Evolutionary conservation across 2,113 vertebrate genomes (phyloP), one percentile per base, ranked within the genome.

Genomic region (Procavia capensis): DNA sequence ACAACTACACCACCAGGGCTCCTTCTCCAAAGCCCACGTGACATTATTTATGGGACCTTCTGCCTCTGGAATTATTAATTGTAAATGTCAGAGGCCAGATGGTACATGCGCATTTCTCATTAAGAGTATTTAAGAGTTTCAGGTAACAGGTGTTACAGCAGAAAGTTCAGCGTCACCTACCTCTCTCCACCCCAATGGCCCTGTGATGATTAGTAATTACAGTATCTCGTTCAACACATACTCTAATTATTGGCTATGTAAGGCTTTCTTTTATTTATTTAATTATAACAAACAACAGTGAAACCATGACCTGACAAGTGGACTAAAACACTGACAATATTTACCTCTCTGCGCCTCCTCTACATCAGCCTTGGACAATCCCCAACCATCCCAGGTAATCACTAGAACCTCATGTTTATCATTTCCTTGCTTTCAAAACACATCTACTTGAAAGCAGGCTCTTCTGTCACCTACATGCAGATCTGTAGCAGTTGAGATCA

Each of bases 401-500:
- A 76, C 43, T 9, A 90, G 50, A 81, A 92, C 76, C 66, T 76
- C 88, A 20, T 84, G 13, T 80, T 94, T 89, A 94, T 25, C 47
- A 89, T 57, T 93, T 22, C n/a, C 70, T 76, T 84, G 59, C 43
- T 91, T 91, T 57, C 45, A 85, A 31, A 24, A 90, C 70, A 11
- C 39, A 68, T 17, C 75, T 78, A 76, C 72, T 88, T 92, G 1
- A 36, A 89, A 92, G 43, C 41, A 2, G 47, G 29, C 45, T 59
- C 25, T 47, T 45, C 74, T 79, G 91, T 64, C 90, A 96, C 4
- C 61, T 94, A 88, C 34, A 95, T 66, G 54, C 0, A 84, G 70
- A 94, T 57, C 36, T 84, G 78, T 72, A 91, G 89, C 90, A 94
- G 95, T 90, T 96, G 95, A 75, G 63, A 88, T 96, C 39, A 75